Evolutionary conservation across 2,888 invertebrate species (phyloP), one percentile per base, ranked within the genome.

Genomic region (Cheiracanthium punctorium): DNA sequence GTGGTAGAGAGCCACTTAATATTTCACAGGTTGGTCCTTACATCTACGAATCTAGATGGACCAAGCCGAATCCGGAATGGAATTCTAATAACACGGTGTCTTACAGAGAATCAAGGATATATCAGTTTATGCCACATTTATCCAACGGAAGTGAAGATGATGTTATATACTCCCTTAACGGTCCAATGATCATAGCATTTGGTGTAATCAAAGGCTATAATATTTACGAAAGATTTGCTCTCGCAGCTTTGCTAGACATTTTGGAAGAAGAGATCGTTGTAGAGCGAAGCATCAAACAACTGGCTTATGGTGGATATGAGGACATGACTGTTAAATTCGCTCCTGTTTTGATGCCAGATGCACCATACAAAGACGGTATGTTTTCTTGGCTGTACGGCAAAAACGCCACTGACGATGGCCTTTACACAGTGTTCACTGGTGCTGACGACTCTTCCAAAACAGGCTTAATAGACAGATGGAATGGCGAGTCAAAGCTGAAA

Each of bases 31-130:
- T 87, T 1, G 89, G 89, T 17, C 89, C 89, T 17, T 89, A 89
- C 37, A 71, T 71, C 32, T 89, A 81, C 58, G 81, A 75, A 28
- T 41, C 64, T n/a, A 58, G 58, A 52, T 88, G 89, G 84, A 76
- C 89, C 41, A 91, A 91, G 79, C n/a, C n/a, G n/a, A 87, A 90
- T 80, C 88, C 91, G 37, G 88, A 88, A 12, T 91, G 90, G 85
- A 85, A 90, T 84, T 72, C 84, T 14, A 91, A 91, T 88, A 79
- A 88, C 41, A 90, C 90, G 0, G 89, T 91, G 24, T 88, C 90
- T 1, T 91, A 90, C 88, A 80, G 88, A 32, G 90, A 91, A 80
- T 75, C 89, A 4, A 89, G 90, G 43, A 82, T 77, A 10, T 90
- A 89, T 43, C 73, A 87, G 1, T 90, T 90, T 89, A 86, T 89